Evolutionary conservation across 1,140 invertebrate genomes (phyloP).

Genomic region (Drosophila bocki): DNA sequence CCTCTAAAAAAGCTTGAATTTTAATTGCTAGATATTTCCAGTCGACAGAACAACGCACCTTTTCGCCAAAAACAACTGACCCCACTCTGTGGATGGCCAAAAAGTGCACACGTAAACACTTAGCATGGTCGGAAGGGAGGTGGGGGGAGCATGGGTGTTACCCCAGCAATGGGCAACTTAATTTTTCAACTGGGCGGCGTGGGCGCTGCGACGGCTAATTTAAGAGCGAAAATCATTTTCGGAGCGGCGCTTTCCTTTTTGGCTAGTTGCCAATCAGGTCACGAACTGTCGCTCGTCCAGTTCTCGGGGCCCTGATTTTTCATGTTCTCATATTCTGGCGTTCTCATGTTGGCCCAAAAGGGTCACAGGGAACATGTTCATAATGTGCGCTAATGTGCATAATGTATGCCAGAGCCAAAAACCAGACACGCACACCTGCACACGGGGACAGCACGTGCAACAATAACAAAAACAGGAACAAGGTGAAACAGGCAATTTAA

Average conservation of each 20-base stretch:
- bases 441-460: conserved; percentile 38
- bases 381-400: conserved; percentile 83
- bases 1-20: background rate
- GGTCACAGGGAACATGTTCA: conserved; percentile 69
- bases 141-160: conserved; percentile 9
- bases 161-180: conserved; percentile 50
- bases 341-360: conserved; percentile 35
- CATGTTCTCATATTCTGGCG: conserved; percentile 33
- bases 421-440: conserved; percentile 67
- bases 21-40: background rate
- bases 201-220: conserved; percentile 53
- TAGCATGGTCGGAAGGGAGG: conserved; percentile 26
- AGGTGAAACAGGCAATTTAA: conserved; percentile 82
- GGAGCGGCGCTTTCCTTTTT: conserved; percentile 11
- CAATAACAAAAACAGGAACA: conserved; percentile 64
- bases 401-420: conserved; percentile 66
- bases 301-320: conserved; percentile 36
- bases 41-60: conserved; percentile 11
- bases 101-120: conserved; percentile 74
- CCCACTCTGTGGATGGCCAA: background rate
- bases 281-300: conserved; percentile 58
- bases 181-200: conserved; percentile 54
- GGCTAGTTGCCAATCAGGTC: conserved; percentile 73
- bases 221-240: conserved; percentile 69
- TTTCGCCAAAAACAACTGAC: conserved; percentile 15